Evolutionary conservation across 2,797 vertebrate genomes (phyloP), one percentile per base, ranked within the genome.

Genomic region (Semaprochilodus insignis): DNA sequence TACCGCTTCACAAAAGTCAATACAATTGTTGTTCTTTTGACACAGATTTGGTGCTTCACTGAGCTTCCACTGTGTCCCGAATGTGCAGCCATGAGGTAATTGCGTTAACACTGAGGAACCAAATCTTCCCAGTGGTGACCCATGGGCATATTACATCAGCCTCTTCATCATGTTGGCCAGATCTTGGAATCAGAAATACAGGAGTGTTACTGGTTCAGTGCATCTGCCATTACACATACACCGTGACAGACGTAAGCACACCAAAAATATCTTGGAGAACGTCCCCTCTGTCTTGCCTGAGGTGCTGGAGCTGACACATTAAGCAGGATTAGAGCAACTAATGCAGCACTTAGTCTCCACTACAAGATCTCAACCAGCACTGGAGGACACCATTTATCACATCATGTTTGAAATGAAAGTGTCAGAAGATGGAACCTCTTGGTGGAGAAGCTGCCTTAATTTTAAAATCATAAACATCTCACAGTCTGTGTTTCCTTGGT

Each of bases 51-150:
- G n/a, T 40, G 55, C 59, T 40, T 57, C 15, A 27, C 17, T 31
- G 34, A 77, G 67, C 44, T 71, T 76, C 51, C 23, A 6, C 6
- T 59, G 11, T 44, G 48, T 63, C 19, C 78, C 65, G n/a, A 67
- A 76, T 72, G 17, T 71, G 65, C 76, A 81, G 60, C 31, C 65
- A 72, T 82, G 63, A 79, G 71, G 63, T 62, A 69, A 81, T 2
- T 34, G 63, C 73, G 31, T 60, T 34, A 59, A 73, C 19, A 75
- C 2, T 70, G 67, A 2, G 36, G 55, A 59, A 13, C 13, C 14
- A 48, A 48, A 25, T 15, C 40, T 51, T 25, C 10, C 21, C 67
- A 44, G 36, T 13, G 6, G 0, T 71, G 44, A 25, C 23, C 11
- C 13, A 52, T 51, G n/a, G 69, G n/a, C 21, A 25, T 71, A 72